Evolutionary conservation across 1,140 invertebrate genomes (phyloP).

Genomic region (Drosophila melanica): DNA sequence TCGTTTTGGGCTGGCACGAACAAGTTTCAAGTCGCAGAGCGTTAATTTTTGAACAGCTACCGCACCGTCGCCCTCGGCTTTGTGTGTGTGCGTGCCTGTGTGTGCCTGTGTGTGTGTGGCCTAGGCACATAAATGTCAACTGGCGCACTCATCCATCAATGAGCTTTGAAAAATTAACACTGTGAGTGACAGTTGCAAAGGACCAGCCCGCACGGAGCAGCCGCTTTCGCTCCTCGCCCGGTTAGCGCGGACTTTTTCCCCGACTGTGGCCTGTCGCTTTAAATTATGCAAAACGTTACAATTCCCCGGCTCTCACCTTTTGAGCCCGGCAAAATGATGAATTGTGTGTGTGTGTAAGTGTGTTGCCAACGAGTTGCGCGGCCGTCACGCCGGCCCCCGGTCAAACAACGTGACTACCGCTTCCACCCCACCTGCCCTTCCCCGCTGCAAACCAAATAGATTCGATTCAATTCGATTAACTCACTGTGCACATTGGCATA

Average conservation of each 20-base stretch:
- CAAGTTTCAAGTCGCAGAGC: constrained; percentile 36
- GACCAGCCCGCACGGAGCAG: constrained; percentile 23
- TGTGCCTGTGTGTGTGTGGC: constrained; percentile 35
- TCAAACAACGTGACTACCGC: constrained; percentile 30
- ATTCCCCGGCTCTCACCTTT: constrained; percentile 36
- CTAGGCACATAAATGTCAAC: constrained; percentile 78
- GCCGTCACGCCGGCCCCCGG: background rate
- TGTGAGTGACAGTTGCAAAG: constrained; percentile 76
- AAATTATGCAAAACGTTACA: constrained; percentile 78
- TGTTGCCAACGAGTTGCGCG: constrained; percentile 45
- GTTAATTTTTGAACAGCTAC: constrained; percentile 48
- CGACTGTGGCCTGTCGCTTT: constrained; percentile 67
- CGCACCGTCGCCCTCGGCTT: background rate
- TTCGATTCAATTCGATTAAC: constrained; percentile 78
- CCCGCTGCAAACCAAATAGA: constrained; percentile 33
- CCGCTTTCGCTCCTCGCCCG: background rate
- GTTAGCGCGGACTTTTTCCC: background rate
- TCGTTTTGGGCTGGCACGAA: constrained; percentile 51
- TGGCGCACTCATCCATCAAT: constrained; percentile 76
- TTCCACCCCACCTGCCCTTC: background rate
- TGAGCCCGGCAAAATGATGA: constrained; percentile 60
- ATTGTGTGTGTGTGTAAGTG: constrained; percentile 42
- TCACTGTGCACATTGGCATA: constrained; percentile 53
- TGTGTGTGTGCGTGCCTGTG: constrained; percentile 28
- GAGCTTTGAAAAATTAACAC: constrained; percentile 80